Evolutionary conservation across 1,140 invertebrate species (phyloP).

Genomic region (Catajapyx aquilonaris): DNA sequence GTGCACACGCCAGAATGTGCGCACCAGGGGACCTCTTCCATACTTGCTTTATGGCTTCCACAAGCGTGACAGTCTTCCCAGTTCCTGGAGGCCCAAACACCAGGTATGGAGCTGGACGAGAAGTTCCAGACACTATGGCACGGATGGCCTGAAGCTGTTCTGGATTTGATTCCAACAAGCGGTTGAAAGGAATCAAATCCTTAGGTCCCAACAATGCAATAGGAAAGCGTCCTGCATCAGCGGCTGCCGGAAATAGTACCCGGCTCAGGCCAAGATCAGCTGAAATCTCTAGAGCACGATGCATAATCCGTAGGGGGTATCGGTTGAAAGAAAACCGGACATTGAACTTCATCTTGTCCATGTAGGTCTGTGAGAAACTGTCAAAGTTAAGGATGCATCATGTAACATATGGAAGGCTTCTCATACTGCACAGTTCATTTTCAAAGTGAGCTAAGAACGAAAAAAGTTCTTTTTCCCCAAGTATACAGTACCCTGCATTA

Average conservation of each 20-base stretch:
- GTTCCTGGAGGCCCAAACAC: conserved; percentile 35
- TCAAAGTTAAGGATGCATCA: too few relatives aligned
- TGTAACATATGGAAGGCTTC: too few relatives aligned
- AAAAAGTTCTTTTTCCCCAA: too few relatives aligned
- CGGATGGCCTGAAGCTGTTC: conserved; percentile 23
- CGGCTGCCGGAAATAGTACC: too few relatives aligned
- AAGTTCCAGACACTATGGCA: conserved; percentile 20
- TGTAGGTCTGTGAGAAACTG: too few relatives aligned
- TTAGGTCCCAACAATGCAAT: too few relatives aligned
- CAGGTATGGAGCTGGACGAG: conserved; percentile 28
- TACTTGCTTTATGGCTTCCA: conserved; percentile 29
- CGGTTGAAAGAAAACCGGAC: not conserved
- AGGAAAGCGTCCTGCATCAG: too few relatives aligned
- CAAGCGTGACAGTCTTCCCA: conserved; percentile 32
- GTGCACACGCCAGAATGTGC: not conserved
- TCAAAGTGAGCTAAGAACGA: too few relatives aligned
- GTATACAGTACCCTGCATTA: too few relatives aligned
- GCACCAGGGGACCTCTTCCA: conserved; percentile 8
- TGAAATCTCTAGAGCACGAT: not conserved
- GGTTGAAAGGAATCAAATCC: too few relatives aligned
- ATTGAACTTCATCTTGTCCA: not conserved
- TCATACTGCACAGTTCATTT: too few relatives aligned
- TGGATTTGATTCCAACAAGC: conserved; percentile 17
- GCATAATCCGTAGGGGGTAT: not conserved
- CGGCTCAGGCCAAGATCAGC: too few relatives aligned